phyloP scores from a whole-genome alignment of 2,113 vertebrate genomes.

The Tetrax tetrax region DNA sequence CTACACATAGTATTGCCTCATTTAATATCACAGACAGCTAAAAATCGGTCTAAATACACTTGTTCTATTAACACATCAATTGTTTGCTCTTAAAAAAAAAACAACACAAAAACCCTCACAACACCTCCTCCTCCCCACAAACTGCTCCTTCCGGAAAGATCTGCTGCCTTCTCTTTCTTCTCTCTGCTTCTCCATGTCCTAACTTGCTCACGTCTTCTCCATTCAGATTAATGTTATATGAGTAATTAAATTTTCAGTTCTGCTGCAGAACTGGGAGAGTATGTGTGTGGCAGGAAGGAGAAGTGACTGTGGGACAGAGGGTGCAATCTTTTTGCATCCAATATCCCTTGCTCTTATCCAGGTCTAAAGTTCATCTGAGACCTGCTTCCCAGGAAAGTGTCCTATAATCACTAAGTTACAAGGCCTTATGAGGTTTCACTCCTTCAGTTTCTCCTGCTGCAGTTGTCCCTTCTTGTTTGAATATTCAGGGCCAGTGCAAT shows the following conservation, averaged over 20 bases:
- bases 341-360: not conserved
- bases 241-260: not conserved
- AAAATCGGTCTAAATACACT: not conserved
- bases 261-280: not conserved
- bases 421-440: not conserved
- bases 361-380: not conserved
- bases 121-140: not conserved
- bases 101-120: not conserved
- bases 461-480: not conserved
- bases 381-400: not conserved
- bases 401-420: not conserved
- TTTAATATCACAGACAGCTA: not conserved
- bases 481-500: not conserved
- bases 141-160: not conserved
- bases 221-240: not conserved
- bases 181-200: not conserved
- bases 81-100: not conserved
- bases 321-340: not conserved
- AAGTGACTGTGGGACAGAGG: not conserved
- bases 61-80: conserved; percentile 1
- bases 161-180: not conserved
- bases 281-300: not conserved
- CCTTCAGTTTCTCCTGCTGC: not conserved
- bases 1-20: not conserved
- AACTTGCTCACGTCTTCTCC: not conserved